These are phyloP conservation scores for Acanthoscelides obtectus DNA, from an alignment of 2,888 invertebrate genomes.

Conservation along the genomic window DNA sequence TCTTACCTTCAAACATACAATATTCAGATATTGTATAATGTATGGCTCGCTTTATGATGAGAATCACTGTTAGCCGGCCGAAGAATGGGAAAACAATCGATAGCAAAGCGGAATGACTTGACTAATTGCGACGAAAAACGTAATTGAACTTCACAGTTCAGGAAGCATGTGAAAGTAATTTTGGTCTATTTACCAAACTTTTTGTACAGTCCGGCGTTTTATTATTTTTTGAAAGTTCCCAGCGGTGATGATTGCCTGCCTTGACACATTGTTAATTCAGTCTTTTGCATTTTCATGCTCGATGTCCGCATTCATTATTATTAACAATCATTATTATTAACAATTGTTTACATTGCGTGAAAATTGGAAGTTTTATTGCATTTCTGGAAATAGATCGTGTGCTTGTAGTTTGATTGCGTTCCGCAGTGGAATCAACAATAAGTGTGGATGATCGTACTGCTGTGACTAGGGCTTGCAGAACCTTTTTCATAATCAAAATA, in stretches of 20 bases:
- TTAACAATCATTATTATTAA: no score
- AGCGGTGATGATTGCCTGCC: background rate
- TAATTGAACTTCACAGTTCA: background rate
- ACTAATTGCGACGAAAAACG: background rate
- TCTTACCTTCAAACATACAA: no score
- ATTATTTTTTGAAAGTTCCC: background rate
- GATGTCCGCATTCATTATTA: background rate
- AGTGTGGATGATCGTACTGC: no score
- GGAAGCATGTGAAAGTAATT: background rate
- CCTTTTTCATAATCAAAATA: no score
- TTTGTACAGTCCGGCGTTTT: background rate
- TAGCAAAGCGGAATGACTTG: background rate
- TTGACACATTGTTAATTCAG: background rate
- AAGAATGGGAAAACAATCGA: background rate
- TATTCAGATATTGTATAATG: background rate
- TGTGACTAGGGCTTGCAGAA: no score
- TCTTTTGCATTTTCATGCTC: background rate
- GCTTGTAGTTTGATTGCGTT: background rate
- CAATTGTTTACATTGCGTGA: background rate
- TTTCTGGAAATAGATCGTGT: background rate
- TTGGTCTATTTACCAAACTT: background rate
- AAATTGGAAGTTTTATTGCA: background rate
- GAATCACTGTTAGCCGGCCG: background rate
- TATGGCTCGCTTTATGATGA: background rate
- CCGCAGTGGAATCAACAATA: no score